Evolutionary conservation across 23 tunicate genomes (phyloP), one percentile per base, ranked within the genome.

Genomic region (Botrylloides violaceus): DNA sequence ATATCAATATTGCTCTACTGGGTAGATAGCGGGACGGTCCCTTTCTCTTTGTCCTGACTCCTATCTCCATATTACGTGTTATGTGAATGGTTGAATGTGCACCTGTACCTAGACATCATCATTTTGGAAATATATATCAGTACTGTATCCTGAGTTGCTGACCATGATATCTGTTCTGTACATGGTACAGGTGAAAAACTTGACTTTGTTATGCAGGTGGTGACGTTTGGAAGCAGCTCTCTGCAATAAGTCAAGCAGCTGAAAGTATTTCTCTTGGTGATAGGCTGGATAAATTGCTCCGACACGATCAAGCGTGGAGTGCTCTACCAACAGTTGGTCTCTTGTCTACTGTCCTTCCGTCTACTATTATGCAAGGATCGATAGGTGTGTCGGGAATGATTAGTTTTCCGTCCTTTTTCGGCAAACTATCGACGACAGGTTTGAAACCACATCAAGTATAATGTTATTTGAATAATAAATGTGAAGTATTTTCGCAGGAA

Each of bases 341-440:
- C 15, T 19, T 94, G 27, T 82, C 95, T n/a, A 86, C 99, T 1
- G 95, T 94, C 18, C 23, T 86, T 1, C 99, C 99, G 29, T 72
- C 76, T 32, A 75, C 73, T 22, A 30, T 76, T 66, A 77, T 83
- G 79, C 70, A 75, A 2, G 99, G 99, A 53, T 7, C n/a, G n/a
- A n/a, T n/a, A n/a, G 61, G 74, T 23, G 58, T 86, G 84, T 66
- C 74, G 1, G 85, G 88, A 24, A 81, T 66, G 81, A 86, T 94
- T 36, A 83, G 81, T 57, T 94, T 94, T 66, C 99, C 99, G 18
- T 18, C 73, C 28, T 83, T 87, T 57, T 79, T 94, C 34, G 99
- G 99, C n/a, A 94, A 94, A 57, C 72, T 94, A 7, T 94, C 99
- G 15, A 78, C 90, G 21, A 94, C 95, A 49, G 82, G 92, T 85